These are phyloP conservation scores for Heliocidaris erythrogramma DNA, from an alignment of 35 echinoderm and acorn worm genomes.

Conservation along the genomic window DNA sequence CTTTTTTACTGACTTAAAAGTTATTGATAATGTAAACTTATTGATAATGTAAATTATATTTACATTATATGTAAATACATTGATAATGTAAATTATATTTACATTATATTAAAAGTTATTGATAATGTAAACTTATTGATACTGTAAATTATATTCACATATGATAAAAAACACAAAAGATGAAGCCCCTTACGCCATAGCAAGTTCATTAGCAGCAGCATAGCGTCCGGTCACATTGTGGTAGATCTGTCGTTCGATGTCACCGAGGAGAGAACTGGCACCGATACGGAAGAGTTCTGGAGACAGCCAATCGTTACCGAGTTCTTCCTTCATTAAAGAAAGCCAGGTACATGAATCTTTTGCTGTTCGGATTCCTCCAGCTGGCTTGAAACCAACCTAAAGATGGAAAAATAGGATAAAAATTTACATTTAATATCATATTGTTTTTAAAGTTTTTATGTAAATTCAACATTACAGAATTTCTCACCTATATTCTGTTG, in stretches of 20 bases:
- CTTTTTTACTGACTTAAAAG: background rate
- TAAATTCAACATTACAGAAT: background rate
- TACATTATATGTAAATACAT: too few relatives aligned
- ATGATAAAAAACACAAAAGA: background rate
- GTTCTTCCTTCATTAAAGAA: conserved; percentile 95
- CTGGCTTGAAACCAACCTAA: conserved; percentile 92
- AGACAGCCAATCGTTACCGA: conserved; percentile 92
- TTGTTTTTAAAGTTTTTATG: background rate
- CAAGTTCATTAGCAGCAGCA: conserved; percentile 83
- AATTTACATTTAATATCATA: background rate
- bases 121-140: too few relatives aligned
- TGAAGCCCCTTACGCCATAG: conserved; percentile 68
- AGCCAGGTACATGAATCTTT: conserved; percentile 93
- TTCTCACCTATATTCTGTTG: background rate
- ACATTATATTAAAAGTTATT: too few relatives aligned
- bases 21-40: too few relatives aligned
- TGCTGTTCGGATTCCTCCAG: conserved; percentile 90
- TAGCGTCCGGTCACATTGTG: conserved; percentile 91
- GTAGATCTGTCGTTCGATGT: conserved; percentile 92
- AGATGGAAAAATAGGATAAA: conserved; percentile 27
- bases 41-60: too few relatives aligned
- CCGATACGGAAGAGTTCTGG: conserved; percentile 88
- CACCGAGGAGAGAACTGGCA: conserved; percentile 80
- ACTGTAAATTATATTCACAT: too few relatives aligned
- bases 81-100: too few relatives aligned